phyloP scores from a whole-genome alignment of 2,113 vertebrate genomes.

The Rhodinocichla rosea region DNA sequence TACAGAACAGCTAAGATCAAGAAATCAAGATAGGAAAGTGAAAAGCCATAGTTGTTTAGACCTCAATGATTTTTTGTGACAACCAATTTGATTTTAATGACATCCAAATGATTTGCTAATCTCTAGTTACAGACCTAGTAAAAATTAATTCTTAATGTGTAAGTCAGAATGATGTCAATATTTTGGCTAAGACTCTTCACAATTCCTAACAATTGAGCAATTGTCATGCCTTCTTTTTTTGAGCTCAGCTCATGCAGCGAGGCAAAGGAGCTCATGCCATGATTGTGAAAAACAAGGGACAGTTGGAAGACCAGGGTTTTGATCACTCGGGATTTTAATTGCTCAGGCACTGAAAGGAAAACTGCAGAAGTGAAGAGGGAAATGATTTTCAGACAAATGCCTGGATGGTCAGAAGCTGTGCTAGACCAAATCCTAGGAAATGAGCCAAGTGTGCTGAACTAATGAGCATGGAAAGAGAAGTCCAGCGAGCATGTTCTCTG shows the following conservation, averaged over 20 bases:
- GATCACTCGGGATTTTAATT: slow-evolving; percentile 55
- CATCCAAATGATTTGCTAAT: slow-evolving; percentile 1
- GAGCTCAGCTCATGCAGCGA: neutral
- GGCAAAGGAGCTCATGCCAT: neutral
- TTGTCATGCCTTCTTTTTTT: slow-evolving; percentile 7
- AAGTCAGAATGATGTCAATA: slow-evolving; percentile 41
- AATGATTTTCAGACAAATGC: slow-evolving; percentile 44
- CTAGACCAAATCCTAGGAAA: slow-evolving; percentile 54
- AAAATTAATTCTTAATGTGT: slow-evolving; percentile 14
- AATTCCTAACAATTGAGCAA: neutral
- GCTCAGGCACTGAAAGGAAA: slow-evolving; percentile 51
- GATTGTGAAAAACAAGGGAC: slow-evolving; percentile 35
- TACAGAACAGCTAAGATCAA: neutral
- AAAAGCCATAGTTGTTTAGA: neutral
- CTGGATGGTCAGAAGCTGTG: slow-evolving; percentile 34
- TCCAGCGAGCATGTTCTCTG: neutral
- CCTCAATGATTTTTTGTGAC: neutral
- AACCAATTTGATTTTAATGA: slow-evolving; percentile 9
- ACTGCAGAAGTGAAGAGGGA: slow-evolving; percentile 47
- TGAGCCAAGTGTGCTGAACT: slow-evolving; percentile 34
- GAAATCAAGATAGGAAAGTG: neutral
- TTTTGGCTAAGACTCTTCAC: slow-evolving; percentile 42
- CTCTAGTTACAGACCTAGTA: neutral
- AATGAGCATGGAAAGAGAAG: slow-evolving; percentile 38
- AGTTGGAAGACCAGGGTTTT: slow-evolving; percentile 44